These are phyloP conservation scores for Redunca redunca DNA, from an alignment of 2,113 vertebrate species.

Conservation along the genomic window DNA sequence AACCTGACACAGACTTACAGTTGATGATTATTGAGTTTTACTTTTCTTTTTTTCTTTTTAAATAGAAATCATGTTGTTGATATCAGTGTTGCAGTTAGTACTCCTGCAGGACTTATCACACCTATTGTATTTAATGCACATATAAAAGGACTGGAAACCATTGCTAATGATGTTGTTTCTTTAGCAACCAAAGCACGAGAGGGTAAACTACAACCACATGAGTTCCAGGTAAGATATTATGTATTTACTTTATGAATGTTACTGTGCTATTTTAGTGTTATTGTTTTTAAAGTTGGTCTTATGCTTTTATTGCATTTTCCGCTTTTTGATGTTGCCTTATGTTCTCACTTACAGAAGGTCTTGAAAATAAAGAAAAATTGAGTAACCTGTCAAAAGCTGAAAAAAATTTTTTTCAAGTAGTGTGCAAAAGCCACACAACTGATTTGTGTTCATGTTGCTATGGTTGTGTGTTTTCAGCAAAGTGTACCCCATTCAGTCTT, in stretches of 20 bases:
- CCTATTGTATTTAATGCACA: constrained; percentile 98
- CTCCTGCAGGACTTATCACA: constrained; percentile 93
- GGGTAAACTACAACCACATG: constrained; percentile 95
- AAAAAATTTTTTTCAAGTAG: neutral
- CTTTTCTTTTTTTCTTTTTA: constrained; percentile 40
- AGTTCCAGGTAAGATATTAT: constrained; percentile 90
- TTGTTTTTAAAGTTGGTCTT: neutral
- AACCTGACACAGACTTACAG: neutral
- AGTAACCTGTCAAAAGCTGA: neutral
- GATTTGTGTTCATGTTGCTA: neutral
- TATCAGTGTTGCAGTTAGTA: constrained; percentile 94
- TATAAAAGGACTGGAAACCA: constrained; percentile 91
- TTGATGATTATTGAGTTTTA: neutral
- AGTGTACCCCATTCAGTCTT: neutral
- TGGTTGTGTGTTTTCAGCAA: neutral
- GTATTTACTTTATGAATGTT: neutral
- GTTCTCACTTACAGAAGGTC: neutral
- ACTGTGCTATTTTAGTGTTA: neutral
- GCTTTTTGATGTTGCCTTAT: neutral
- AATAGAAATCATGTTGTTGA: constrained; percentile 97
- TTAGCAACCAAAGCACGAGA: constrained; percentile 92
- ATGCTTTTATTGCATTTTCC: constrained; percentile 10
- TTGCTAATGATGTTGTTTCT: constrained; percentile 87
- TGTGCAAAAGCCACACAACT: neutral
- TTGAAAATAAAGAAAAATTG: constrained; percentile 21